Evolutionary conservation across 1,140 invertebrate species (phyloP).

Genomic region (Polypedilum vanderplanki): DNA sequence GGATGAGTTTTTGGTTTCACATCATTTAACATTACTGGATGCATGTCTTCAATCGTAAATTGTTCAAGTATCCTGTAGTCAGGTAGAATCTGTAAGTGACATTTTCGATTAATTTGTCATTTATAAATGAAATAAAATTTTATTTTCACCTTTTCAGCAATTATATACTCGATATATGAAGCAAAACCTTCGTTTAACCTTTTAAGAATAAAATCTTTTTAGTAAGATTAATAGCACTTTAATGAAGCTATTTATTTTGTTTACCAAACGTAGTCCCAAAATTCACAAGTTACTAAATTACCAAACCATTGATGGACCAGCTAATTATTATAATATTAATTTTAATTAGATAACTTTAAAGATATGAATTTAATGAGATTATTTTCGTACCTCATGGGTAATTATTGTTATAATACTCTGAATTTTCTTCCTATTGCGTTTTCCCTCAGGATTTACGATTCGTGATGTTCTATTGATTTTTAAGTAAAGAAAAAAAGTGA

Average conservation of each 20-base stretch:
- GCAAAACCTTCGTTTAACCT: slow-evolving; percentile 68
- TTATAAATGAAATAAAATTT: slow-evolving; percentile 14
- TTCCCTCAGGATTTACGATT: background rate
- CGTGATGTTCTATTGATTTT: slow-evolving; percentile 8
- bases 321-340: slow-evolving; percentile 56
- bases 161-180: slow-evolving; percentile 58
- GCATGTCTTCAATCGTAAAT: background rate
- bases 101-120: background rate
- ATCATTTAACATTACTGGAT: background rate
- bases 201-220: too few relatives aligned
- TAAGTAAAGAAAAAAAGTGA: background rate
- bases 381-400: slow-evolving; percentile 53
- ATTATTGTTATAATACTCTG: slow-evolving; percentile 58
- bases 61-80: background rate
- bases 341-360: background rate
- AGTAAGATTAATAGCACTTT: too few relatives aligned
- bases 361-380: background rate
- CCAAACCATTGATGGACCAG: slow-evolving; percentile 72
- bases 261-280: slow-evolving; percentile 65
- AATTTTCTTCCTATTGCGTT: background rate
- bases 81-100: background rate
- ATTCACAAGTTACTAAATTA: slow-evolving; percentile 59
- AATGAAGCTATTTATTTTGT: too few relatives aligned
- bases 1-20: background rate
- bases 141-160: slow-evolving; percentile 47